Conservation (phyloP, 2,888 invertebrate species). For the Sminthurides aquaticus region DNA sequence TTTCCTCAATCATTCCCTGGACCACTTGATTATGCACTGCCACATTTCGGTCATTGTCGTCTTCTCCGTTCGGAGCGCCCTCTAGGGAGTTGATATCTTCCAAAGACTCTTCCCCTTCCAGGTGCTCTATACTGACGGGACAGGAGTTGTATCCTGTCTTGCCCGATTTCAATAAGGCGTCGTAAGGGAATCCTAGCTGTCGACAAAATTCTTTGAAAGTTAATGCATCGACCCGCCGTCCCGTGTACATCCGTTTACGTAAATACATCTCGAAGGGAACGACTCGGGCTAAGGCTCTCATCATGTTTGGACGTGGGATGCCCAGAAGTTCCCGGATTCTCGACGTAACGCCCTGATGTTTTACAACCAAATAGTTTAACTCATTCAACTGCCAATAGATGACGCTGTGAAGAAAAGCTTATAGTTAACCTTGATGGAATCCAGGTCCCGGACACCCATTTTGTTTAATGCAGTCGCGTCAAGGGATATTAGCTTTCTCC, state of each 20-base stretch:
- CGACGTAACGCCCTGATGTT: constrained; percentile 24
- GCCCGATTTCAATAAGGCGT: constrained; percentile 10
- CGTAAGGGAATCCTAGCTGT: constrained; percentile 28
- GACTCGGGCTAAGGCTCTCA: constrained; percentile 28
- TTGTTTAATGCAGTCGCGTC: constrained; percentile 35
- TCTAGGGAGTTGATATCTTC: constrained; percentile 13
- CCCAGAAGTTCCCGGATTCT: constrained; percentile 32
- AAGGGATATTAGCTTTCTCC: constrained; percentile 30
- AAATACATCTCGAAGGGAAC: constrained; percentile 34
- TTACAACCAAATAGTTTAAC: too few species aligned
- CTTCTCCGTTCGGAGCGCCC: constrained; percentile 34
- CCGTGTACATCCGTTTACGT: constrained; percentile 23
- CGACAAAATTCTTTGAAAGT: constrained; percentile 33
- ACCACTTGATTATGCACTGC: constrained; percentile 31
- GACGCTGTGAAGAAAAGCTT: too few species aligned
- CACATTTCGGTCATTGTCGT: constrained; percentile 29
- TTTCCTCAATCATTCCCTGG: constrained; percentile 25
- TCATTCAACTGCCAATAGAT: too few species aligned
- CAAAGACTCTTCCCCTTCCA: constrained; percentile 12
- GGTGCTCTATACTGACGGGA: constrained; percentile 25
- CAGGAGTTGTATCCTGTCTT: constrained; percentile 28
- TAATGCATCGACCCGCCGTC: constrained; percentile 29
- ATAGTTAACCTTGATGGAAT: too few species aligned
- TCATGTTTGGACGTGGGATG: constrained; percentile 30
- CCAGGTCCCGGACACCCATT: constrained; percentile 37